Evolutionary conservation across 1,140 invertebrate species (phyloP), one percentile per base, ranked within the genome.

Genomic region (Drosophila pandora): DNA sequence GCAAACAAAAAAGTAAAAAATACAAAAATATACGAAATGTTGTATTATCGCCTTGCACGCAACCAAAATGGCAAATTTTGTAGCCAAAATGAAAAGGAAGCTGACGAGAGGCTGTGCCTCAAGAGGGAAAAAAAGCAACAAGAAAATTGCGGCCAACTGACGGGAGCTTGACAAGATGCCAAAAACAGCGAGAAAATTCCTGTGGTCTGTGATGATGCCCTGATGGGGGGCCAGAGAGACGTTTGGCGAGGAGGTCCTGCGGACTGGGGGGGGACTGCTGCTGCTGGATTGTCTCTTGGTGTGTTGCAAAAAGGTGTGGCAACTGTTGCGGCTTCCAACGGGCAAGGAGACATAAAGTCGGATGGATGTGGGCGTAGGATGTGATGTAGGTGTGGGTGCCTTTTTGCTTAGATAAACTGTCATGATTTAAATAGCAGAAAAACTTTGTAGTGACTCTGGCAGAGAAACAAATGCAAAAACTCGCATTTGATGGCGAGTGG

Each of bases 361-460:
- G 53, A 55, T 30, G 30, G 12, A 7, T 9, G 25, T 4, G 25
- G 25, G 7, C 7, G 25, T 28, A 6, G 25, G 3, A 22, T 7
- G 3, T 47, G 62, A 47, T 10, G 43, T 28, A 60, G 48, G 65
- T 50, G 76, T 17, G 43, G 17, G 43, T 9, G 43, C 8, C 8
- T 47, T 67, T 69, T 69, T 88, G 83, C 78, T 82, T 87, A 87
- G 83, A 87, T 85, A 85, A 85, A 85, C 83, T 87, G 83, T 67
- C 83, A 87, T 88, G 82, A 88, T 87, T 87, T 87, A 87, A 87
- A 88, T 87, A 82, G 84, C 79, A 76, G 79, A 87, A 87, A 87
- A 87, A 87, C 82, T 87, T 88, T 85, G 63, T 23, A 57, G 58
- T 71, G 73, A 41, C 62, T 55, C 57, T 65, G 75, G 63, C 76